Evolutionary conservation across 2,113 vertebrate genomes (phyloP), one percentile per base, ranked within the genome.

Genomic region (Forbesichthys agassizii): DNA sequence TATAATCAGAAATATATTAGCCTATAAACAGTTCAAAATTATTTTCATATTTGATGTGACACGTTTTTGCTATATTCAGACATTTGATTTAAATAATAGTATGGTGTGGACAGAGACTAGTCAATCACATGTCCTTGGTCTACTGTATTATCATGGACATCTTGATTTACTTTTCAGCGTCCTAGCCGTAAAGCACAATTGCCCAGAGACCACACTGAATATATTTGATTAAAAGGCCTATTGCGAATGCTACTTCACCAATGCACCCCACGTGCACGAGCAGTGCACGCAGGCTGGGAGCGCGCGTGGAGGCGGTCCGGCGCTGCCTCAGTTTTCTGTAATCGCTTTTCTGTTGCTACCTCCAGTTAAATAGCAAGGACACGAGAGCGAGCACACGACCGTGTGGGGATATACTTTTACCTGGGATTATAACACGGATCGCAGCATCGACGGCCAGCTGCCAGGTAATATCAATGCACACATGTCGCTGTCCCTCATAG

Each of bases 241-340:
- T 58, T 20, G 66, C 52, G 66, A 48, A 10, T 49, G 57, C 66
- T 58, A 12, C 61, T 48, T 73, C 49, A 59, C 75, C 65, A 42
- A 59, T 69, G 67, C 78, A 52, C 73, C 36, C 36, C 62, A 27
- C 81, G 77, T 69, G 91, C 83, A 83, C 90, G 83, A 81, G 91
- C 78, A 6, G 81, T 68, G 82, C 83, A 79, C 78, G 77, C 79
- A 60, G 27, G 11, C 0, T 72, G 89, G 77, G 90, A 88, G 87
- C 92, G 92, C 92, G 92, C 93, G 60, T 59, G 90, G 92, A 91
- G 93, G 93, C 92, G 92, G 92, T 92, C 88, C 88, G 86, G 86
- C 73, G 83, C 88, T 87, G 88, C 86, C 80, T 91, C 87, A 55
- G 82, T 88, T 80, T 66, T 86, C 81, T 87, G 83, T 89, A 84